A percentile compares a stretch with the other conserved stretches of the same genome.
phyloP scores from a whole-genome alignment of 2,113 vertebrate genomes.

The Cavia porcellus region DNA sequence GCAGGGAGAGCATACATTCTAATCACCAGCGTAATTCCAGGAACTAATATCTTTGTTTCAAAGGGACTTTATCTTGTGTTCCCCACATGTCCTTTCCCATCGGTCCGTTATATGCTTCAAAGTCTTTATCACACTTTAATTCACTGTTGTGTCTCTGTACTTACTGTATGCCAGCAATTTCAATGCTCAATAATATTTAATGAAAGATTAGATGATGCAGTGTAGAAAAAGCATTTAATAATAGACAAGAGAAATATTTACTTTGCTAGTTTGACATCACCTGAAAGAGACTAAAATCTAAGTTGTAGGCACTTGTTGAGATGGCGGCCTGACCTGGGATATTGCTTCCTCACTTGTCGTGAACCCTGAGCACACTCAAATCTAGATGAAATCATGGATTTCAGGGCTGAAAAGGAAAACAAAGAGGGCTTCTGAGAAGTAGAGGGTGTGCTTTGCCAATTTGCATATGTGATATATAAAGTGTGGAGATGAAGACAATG shows the following conservation, averaged over 20 bases:
- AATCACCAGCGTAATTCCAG: conserved; percentile 64
- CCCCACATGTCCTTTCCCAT: not conserved
- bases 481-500: not conserved
- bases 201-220: not conserved
- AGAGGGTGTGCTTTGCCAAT: not conserved
- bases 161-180: not conserved
- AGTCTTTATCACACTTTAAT: not conserved
- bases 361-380: not conserved
- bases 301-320: no score
- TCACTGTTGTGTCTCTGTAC: not conserved
- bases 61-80: conserved; percentile 30
- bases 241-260: not conserved
- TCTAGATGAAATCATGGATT: not conserved
- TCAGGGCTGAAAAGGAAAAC: not conserved
- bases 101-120: conserved; percentile 20
- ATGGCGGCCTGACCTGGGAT: not conserved
- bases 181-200: not conserved
- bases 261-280: not conserved
- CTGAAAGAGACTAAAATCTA: not conserved
- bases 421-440: not conserved
- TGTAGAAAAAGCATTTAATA: not conserved
- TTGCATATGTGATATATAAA: not conserved
- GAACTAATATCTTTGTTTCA: conserved; percentile 38
- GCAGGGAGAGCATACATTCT: conserved; percentile 60
- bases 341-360: not conserved